Percentiles rank a stretch among this genome's conserved stretches.
Evolutionary conservation across 2,888 invertebrate species (phyloP).

Genomic region (Papilio gigon): DNA sequence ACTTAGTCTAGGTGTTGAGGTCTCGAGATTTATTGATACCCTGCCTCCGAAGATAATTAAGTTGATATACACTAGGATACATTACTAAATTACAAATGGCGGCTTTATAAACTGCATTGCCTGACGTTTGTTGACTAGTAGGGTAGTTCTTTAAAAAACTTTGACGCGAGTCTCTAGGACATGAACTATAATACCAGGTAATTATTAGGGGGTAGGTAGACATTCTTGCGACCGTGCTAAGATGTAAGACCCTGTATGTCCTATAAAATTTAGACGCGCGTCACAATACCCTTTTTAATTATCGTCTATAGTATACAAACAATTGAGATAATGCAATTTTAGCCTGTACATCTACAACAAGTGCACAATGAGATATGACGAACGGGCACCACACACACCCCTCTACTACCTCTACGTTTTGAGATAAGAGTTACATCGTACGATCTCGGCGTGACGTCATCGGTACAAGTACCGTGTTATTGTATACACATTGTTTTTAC

Average conservation of each 20-base stretch:
- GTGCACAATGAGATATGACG: neutral
- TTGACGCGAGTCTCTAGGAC: neutral
- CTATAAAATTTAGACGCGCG: neutral
- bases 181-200: neutral
- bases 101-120: conserved; percentile 33
- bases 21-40: conserved; percentile 36
- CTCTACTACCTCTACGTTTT: neutral
- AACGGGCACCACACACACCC: neutral
- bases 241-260: neutral
- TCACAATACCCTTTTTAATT: conserved; percentile 9
- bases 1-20: conserved; percentile 28
- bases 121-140: conserved; percentile 35
- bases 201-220: neutral
- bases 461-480: neutral
- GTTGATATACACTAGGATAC: conserved; percentile 6
- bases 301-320: conserved; percentile 14
- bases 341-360: neutral
- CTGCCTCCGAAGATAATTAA: conserved; percentile 33
- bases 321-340: conserved; percentile 20
- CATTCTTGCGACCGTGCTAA: neutral
- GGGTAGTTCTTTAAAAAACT: conserved; percentile 6
- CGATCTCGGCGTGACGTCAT: neutral
- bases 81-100: conserved; percentile 15
- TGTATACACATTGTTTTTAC: neutral
- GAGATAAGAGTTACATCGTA: neutral